These are phyloP conservation scores for Microplitis deprimator DNA, from an alignment of 2,888 invertebrate species.

Conservation along the genomic window DNA sequence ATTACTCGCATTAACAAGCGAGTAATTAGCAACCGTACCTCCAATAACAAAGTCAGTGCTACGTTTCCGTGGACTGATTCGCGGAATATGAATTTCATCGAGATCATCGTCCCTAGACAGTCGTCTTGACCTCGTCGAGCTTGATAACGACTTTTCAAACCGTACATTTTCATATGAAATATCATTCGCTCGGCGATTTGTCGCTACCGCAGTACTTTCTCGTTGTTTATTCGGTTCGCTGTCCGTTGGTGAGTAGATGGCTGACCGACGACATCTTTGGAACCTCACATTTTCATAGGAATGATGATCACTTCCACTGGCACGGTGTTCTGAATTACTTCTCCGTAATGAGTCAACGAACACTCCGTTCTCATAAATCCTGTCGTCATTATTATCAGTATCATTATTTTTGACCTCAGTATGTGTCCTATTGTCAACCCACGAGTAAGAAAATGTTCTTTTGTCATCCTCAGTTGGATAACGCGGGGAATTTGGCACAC, in stretches of 20 bases:
- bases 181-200: not conserved
- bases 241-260: slow-evolving; percentile 12
- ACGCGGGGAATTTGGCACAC: slow-evolving; percentile 64
- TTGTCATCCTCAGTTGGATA: slow-evolving; percentile 50
- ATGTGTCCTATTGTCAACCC: not conserved
- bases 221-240: not conserved
- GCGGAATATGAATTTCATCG: slow-evolving; percentile 65
- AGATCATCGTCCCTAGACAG: slow-evolving; percentile 54
- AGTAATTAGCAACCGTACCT: slow-evolving; percentile 60
- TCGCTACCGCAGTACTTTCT: not conserved
- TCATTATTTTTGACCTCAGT: not conserved
- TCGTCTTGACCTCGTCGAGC: slow-evolving; percentile 38
- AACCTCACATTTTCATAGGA: slow-evolving; percentile 61
- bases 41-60: slow-evolving; percentile 64
- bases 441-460: not conserved
- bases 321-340: slow-evolving; percentile 63
- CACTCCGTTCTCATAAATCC: slow-evolving; percentile 29
- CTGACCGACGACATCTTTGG: slow-evolving; percentile 52
- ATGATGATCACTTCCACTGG: slow-evolving; percentile 49
- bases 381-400: not conserved
- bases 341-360: slow-evolving; percentile 55
- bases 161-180: slow-evolving; percentile 35
- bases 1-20: slow-evolving; percentile 37
- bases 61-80: slow-evolving; percentile 60
- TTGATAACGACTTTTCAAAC: slow-evolving; percentile 11